phyloP scores from a whole-genome alignment of 2,113 vertebrate genomes.

The Myrmecobius fasciatus region DNA sequence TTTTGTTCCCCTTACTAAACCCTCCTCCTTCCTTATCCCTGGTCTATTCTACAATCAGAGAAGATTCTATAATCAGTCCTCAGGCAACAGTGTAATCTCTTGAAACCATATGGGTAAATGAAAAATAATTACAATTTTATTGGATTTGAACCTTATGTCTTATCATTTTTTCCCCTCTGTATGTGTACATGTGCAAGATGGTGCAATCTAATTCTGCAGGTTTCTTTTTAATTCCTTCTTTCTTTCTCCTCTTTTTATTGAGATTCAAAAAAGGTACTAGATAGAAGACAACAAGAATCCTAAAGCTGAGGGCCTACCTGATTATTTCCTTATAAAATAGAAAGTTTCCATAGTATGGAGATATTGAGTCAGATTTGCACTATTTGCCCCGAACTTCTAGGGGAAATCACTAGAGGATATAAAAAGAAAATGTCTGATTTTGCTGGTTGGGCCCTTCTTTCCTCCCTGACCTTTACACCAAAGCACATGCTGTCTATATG shows the following conservation, averaged over 20 bases:
- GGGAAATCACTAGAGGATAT: not conserved
- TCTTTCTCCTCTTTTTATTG: slow-evolving; percentile 59
- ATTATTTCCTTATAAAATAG: not conserved
- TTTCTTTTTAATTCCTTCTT: slow-evolving; percentile 62
- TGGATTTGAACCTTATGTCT: slow-evolving; percentile 71
- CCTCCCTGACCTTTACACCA: not conserved
- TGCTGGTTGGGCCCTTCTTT: not conserved
- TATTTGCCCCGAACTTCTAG: not conserved
- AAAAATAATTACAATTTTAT: slow-evolving; percentile 74
- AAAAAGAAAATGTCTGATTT: not conserved
- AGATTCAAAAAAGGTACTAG: not conserved
- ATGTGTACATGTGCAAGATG: not conserved
- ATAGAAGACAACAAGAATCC: not conserved
- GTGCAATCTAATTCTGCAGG: not conserved
- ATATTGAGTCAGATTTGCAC: not conserved
- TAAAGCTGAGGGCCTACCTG: not conserved
- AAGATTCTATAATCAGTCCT: slow-evolving; percentile 79
- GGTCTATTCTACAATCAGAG: slow-evolving; percentile 77
- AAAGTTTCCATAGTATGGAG: not conserved
- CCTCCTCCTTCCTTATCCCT: slow-evolving; percentile 33
- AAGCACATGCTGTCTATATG: not conserved
- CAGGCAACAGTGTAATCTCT: slow-evolving; percentile 77
- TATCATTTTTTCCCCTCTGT: not conserved
- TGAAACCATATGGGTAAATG: slow-evolving; percentile 73
- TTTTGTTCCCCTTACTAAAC: slow-evolving; percentile 55